Base-by-base conservation (phyloP, 2,113 vertebrate species). In the Python bivittatus region DNA sequence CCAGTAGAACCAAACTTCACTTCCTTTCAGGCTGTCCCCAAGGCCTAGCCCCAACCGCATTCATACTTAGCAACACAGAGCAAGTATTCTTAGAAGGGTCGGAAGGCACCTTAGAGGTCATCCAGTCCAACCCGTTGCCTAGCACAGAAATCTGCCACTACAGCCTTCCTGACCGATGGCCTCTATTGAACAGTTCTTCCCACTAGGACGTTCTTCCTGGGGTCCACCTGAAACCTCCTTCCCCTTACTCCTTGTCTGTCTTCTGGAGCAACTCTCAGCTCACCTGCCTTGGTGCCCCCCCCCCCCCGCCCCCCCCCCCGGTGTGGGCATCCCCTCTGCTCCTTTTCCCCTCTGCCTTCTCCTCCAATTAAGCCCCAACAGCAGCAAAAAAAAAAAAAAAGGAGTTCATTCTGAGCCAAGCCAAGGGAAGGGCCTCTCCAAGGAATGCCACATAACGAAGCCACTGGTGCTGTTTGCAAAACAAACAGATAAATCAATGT, bases 401-500 rank as follows among this genome's bases (percentile, higher is more conserved):
- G 95, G 94, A 96, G 96, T 96, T 96, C 95, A 96, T 97, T 95
- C 93, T 94, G 93, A 61, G 84, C 91, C 0, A 0, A 94, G 95
- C 86, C 64, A 48, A 72, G 91, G 94, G 95, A 95, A 96, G 88
- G n/a, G 60, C 8, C 15, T 97, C 97, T 94, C 96, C 0, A 0
- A 96, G 96, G 97, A 96, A 89, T 0, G 0, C 68, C 56, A 42
- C 94, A 8, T 42, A 97, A 97, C 92, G 94, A 96, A 97, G 96
- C 96, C 79, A 89, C 95, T 85, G 87, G 96, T 94, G 92, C 92
- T 94, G 90, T 94, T 94, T 96, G 97, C 97, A 97, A 97, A 97
- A 97, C 97, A 97, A 97, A 98, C 95, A 98, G 96, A 97, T 97
- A 97, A 97, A 97, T 98, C 97, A 97, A 97, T 96, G 96, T 94